Evolutionary conservation across 2,888 invertebrate species (phyloP).

Genomic region (Melipona bicolor): DNA sequence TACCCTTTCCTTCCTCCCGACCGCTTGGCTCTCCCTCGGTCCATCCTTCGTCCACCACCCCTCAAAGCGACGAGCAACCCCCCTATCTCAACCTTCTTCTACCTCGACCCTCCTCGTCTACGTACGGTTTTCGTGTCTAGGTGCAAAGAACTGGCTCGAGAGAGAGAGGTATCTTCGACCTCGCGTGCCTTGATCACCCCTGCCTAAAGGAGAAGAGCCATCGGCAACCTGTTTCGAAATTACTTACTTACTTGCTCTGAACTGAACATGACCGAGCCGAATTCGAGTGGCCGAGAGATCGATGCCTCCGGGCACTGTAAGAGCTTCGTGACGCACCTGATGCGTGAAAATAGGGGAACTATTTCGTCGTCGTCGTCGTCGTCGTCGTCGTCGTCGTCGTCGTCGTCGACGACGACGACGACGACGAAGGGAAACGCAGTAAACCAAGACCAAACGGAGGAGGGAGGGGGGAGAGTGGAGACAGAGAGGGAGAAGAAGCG

Average conservation of each 20-base stretch:
- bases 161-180: slow-evolving; percentile 12
- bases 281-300: slow-evolving; percentile 57
- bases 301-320: slow-evolving; percentile 63
- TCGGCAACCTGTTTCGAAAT: slow-evolving; percentile 57
- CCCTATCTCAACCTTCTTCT: slow-evolving; percentile 60
- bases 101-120: slow-evolving; percentile 57
- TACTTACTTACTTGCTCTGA: slow-evolving; percentile 10
- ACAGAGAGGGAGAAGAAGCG: slow-evolving; percentile 16
- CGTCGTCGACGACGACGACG: background rate
- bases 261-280: background rate
- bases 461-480: background rate
- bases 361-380: background rate
- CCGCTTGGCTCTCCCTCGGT: slow-evolving; percentile 57
- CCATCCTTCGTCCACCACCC: slow-evolving; percentile 68
- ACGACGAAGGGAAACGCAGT: slow-evolving; percentile 22
- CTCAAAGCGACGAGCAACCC: slow-evolving; percentile 46
- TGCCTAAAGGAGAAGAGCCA: background rate
- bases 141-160: slow-evolving; percentile 33
- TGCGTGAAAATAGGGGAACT: slow-evolving; percentile 45
- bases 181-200: background rate
- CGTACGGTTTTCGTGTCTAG: slow-evolving; percentile 43
- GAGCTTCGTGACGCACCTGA: slow-evolving; percentile 73
- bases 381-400: slow-evolving; percentile 2
- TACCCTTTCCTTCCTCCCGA: slow-evolving; percentile 38
- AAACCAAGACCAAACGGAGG: background rate